Evolutionary conservation across 1,140 invertebrate species (phyloP), one percentile per base, ranked within the genome.

Genomic region (Brachionus rubens): DNA sequence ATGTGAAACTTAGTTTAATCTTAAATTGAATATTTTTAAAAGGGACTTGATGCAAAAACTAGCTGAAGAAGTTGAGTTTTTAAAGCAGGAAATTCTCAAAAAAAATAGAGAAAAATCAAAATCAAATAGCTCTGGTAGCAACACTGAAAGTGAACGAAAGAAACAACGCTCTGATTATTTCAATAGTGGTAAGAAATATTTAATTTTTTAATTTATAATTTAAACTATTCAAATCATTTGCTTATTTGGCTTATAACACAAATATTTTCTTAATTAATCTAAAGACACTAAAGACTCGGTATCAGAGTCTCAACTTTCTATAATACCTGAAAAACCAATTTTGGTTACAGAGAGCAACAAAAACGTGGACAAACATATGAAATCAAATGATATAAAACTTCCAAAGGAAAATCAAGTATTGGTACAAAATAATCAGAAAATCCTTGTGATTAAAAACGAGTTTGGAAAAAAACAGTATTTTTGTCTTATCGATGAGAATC

Each of bases 11-110:
- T n/a, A n/a, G n/a, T n/a, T n/a, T n/a, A n/a, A n/a, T n/a, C n/a
- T n/a, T n/a, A n/a, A n/a, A n/a, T n/a, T n/a, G n/a, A n/a, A n/a
- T n/a, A n/a, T n/a, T n/a, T 65, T 43, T 43, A 43, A 14, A 2
- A 65, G 59, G 16, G 59, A 65, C 43, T 43, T 65, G 24, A 65
- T 65, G 59, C 28, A 65, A 65, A 65, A 65, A 46, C 43, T 65
- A 3, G 40, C 59, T 14, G 36, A 65, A 65, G 59, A 65, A 24
- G 59, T 65, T 14, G 59, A 65, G 24, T 65, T 43, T 65, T 43
- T 65, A 36, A 65, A 65, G 19, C 59, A 65, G 43, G 59, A 65
- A 65, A 65, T 65, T 43, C 40, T 65, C 6, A 65, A 65, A 43
- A 65, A 65, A 43, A 41, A 33, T 19, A n/a, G 9, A n/a, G 30